A percentile compares a stretch with the other conserved stretches of the same genome.
Evolutionary conservation across 2,797 vertebrate species (phyloP).

Genomic region (Lepus townsendii): DNA sequence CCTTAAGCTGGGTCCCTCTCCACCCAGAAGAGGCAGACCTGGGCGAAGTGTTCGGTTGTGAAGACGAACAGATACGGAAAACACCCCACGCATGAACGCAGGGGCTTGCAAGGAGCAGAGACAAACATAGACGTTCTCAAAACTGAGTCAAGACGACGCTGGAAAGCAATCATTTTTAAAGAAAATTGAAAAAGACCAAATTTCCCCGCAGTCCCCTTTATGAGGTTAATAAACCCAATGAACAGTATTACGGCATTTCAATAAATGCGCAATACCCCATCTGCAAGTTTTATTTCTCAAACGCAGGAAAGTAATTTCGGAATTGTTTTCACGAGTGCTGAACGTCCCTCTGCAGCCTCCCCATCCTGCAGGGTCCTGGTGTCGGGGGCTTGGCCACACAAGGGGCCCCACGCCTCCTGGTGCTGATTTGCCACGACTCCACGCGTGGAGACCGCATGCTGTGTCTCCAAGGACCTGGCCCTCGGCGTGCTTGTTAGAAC

Average conservation of each 20-base stretch:
- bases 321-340: slow-evolving; percentile 45
- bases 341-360: neutral
- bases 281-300: slow-evolving; percentile 49
- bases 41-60: neutral
- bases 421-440: no score
- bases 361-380: no score
- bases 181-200: neutral
- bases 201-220: neutral
- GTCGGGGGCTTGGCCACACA: no score
- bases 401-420: no score
- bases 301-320: slow-evolving; percentile 52
- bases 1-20: neutral
- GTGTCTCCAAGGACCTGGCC: accelerated
- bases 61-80: neutral
- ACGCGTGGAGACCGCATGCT: accelerated
- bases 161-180: neutral
- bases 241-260: neutral
- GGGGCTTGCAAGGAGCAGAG: neutral
- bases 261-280: slow-evolving; percentile 37
- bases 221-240: neutral
- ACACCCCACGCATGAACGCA: accelerated
- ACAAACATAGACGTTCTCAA: neutral
- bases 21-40: accelerated
- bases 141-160: neutral
- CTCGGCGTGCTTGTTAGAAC: neutral